Percentiles rank a stretch among this genome's conserved stretches.
phyloP scores from a whole-genome alignment of 2,888 invertebrate genomes.

The Drosophila imparisetae region DNA sequence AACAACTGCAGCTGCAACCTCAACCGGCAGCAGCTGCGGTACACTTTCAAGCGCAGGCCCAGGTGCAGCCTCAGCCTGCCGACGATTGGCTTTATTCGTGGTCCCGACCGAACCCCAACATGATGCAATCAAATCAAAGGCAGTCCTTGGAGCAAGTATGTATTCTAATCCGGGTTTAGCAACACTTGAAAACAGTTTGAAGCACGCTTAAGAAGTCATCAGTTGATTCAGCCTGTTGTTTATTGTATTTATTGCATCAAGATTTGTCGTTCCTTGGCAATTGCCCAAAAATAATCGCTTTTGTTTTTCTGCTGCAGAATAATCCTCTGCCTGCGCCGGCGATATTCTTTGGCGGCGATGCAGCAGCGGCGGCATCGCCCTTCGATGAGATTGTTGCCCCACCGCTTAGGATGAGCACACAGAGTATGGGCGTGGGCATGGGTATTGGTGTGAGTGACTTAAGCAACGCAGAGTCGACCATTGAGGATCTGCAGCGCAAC shows the following conservation, averaged over 20 bases:
- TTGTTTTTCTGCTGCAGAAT: slow-evolving; percentile 14
- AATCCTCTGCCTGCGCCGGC: slow-evolving; percentile 65
- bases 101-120: slow-evolving; percentile 2
- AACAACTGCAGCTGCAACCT: not conserved
- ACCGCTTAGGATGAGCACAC: slow-evolving; percentile 50
- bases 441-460: not conserved
- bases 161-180: not conserved
- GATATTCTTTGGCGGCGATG: slow-evolving; percentile 79
- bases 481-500: slow-evolving; percentile 83
- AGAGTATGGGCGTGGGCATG: slow-evolving; percentile 18
- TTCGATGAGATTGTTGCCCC: slow-evolving; percentile 82
- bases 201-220: not conserved
- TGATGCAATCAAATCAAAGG: not conserved
- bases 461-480: slow-evolving; percentile 81
- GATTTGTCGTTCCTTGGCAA: not conserved
- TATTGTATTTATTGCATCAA: not conserved
- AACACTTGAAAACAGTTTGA: not conserved
- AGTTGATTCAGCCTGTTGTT: not conserved
- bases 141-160: slow-evolving; percentile 18
- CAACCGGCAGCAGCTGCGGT: not conserved
- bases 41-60: slow-evolving; percentile 61
- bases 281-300: not conserved
- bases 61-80: slow-evolving; percentile 34
- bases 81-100: slow-evolving; percentile 46
- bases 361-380: slow-evolving; percentile 68